These are phyloP conservation scores for Candidula unifasciata DNA, from an alignment of 2,888 invertebrate genomes.

Conservation along the genomic window DNA sequence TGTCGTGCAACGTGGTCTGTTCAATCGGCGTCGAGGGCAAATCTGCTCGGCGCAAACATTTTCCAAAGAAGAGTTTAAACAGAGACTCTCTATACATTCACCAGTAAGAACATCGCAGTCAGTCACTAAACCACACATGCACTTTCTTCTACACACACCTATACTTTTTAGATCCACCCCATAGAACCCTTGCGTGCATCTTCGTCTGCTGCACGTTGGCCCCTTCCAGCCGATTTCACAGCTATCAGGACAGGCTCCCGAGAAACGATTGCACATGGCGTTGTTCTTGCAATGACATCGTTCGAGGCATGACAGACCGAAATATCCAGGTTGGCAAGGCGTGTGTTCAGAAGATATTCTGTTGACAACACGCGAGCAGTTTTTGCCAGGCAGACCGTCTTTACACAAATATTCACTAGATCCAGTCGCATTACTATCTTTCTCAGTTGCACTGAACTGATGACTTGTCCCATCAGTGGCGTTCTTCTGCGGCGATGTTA, in stretches of 20 bases:
- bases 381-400: background rate
- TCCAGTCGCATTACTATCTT: no score
- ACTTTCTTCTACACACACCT: background rate
- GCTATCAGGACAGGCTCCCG: background rate
- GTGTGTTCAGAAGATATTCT: background rate
- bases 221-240: conserved; percentile 4
- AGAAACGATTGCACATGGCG: background rate
- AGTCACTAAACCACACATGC: background rate
- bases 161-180: background rate
- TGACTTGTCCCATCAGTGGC: no score
- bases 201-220: background rate
- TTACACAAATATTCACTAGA: no score
- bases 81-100: background rate
- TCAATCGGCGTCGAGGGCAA: background rate
- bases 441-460: no score
- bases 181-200: background rate
- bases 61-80: background rate
- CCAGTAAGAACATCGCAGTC: background rate
- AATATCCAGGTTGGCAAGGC: background rate
- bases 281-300: background rate
- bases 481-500: no score
- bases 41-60: background rate
- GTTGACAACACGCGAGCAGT: background rate
- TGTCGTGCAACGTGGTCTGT: background rate
- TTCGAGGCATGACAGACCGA: background rate